Evolutionary conservation across 2,113 vertebrate species (phyloP), one percentile per base, ranked within the genome.

Genomic region (Oreochromis tanganicae): DNA sequence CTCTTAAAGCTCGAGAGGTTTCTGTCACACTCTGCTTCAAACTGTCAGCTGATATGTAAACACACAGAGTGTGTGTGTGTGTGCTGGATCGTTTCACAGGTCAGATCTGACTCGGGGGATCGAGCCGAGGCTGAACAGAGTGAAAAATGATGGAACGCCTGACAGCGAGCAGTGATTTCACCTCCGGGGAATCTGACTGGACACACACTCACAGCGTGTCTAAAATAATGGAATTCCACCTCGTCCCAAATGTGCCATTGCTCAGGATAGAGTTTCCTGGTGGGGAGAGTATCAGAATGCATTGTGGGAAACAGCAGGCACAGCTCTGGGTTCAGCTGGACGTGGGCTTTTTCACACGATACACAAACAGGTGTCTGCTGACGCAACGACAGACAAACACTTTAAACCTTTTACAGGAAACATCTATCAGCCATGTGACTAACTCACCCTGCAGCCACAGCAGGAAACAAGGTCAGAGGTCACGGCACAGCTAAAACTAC

Each of bases 191-290:
- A 91, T 91, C 57, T 78, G 59, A 75, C 24, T 19, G 71, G 71
- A 75, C 34, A 55, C 61, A 48, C 61, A 85, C 55, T 36, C 79
- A 17, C 5, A n/a, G 34, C 27, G 14, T 83, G 80, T 57, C 86
- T 86, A 61, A 84, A 24, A 82, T 83, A 84, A 75, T 63, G 84
- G 82, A 55, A 88, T 90, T 87, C 82, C 86, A 43, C 24, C 41
- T 16, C 2, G 48, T 75, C 79, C 55, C 82, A 57, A 48, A 27
- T 34, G 38, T 86, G 88, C 75, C 82, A 61, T 9, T 24, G 85
- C 79, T 86, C 83, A 79, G 66, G 88, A 78, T 90, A 57, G 10
- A 50, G 81, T 86, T 92, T 94, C 91, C 85, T 84, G 36, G 29
- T 3, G 10, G 80, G 84, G 87, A 14, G 17, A 12, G 27, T 17